Conservation (phyloP, 2,113 vertebrate genomes). For the Lichenostomus cassidix region DNA sequence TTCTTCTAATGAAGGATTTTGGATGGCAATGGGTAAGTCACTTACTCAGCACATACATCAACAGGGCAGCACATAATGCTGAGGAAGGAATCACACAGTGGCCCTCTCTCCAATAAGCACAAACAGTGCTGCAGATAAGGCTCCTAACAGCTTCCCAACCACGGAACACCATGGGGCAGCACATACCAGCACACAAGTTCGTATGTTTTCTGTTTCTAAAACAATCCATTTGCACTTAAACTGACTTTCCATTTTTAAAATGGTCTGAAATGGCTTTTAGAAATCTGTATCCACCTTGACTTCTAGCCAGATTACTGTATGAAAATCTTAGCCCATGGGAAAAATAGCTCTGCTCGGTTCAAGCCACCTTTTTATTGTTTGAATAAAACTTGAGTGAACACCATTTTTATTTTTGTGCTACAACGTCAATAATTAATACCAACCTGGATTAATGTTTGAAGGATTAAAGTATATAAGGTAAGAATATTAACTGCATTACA, state of each 20-base stretch:
- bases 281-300: not conserved
- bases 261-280: not conserved
- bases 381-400: not conserved
- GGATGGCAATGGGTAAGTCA: not conserved
- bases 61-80: not conserved
- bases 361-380: not conserved
- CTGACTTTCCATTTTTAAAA: not conserved
- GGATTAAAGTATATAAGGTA: not conserved
- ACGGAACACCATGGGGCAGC: not conserved
- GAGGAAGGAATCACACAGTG: not conserved
- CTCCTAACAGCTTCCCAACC: not conserved
- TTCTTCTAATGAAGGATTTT: not conserved
- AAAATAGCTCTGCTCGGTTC: not conserved
- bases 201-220: not conserved
- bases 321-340: not conserved
- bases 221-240: not conserved
- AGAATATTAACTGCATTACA: not conserved
- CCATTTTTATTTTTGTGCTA: not conserved
- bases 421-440: not conserved
- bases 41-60: not conserved
- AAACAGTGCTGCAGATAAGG: not conserved
- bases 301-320: not conserved
- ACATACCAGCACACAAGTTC: not conserved
- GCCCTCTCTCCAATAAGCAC: fast-evolving
- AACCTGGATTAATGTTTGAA: not conserved